Conservation (phyloP, 2,888 invertebrate genomes). For the Portevinia maculata region DNA sequence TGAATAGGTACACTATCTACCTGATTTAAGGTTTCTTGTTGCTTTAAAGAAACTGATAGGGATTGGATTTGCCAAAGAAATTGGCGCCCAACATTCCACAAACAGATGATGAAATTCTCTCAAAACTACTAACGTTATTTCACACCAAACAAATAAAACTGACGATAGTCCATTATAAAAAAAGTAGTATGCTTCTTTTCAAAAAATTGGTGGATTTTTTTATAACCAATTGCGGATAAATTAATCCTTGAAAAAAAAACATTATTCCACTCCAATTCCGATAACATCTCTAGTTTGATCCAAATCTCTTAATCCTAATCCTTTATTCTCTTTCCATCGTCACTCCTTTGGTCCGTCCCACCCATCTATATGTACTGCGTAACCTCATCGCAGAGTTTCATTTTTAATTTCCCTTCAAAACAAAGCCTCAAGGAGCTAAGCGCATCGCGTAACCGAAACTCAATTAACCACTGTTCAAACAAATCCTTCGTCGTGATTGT, state of each 20-base stretch:
- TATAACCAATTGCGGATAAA: slow-evolving; percentile 54
- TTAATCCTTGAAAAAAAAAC: slow-evolving; percentile 63
- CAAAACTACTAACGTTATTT: too few relatives aligned
- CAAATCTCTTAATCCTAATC: slow-evolving; percentile 56
- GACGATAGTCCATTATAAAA: too few relatives aligned
- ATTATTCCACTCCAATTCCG: slow-evolving; percentile 72
- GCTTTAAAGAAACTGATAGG: too few relatives aligned
- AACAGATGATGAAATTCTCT: too few relatives aligned
- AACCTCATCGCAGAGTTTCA: slow-evolving; percentile 17
- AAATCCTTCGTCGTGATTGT: slow-evolving; percentile 68
- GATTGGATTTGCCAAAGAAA: too few relatives aligned
- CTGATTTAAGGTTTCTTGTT: too few relatives aligned
- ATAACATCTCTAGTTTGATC: slow-evolving; percentile 62
- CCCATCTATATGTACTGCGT: not conserved
- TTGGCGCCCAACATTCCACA: too few relatives aligned
- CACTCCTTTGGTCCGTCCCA: not conserved
- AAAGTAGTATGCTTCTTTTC: too few relatives aligned
- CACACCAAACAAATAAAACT: too few relatives aligned
- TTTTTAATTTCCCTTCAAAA: slow-evolving; percentile 61
- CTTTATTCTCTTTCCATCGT: slow-evolving; percentile 53
- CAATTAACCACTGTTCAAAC: slow-evolving; percentile 73
- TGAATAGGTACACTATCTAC: too few relatives aligned
- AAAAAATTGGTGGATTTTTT: not conserved
- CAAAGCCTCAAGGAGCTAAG: slow-evolving; percentile 54
- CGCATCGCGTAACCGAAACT: slow-evolving; percentile 69